Conservation (phyloP, 2,113 vertebrate genomes). For the Lophius piscatorius region DNA sequence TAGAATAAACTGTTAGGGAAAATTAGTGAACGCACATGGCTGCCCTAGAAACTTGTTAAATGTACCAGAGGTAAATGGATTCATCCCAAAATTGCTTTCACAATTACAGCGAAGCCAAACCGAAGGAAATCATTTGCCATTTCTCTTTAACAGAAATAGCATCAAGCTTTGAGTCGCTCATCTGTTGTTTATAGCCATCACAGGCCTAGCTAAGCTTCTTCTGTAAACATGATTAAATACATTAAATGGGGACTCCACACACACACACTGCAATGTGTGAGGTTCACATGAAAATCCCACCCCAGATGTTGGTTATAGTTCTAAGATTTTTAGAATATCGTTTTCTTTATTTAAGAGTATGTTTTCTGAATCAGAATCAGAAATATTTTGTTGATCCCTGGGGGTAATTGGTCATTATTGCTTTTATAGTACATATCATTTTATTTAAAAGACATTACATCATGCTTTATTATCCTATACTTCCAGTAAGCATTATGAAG, state of each 20-base stretch:
- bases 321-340: constrained; percentile 3
- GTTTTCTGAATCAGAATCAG: too few relatives aligned
- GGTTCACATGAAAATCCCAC: constrained; percentile 22
- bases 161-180: constrained; percentile 63
- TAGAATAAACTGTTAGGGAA: constrained; percentile 39
- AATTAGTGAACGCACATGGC: constrained; percentile 56
- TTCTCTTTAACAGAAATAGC: constrained; percentile 73
- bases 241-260: constrained; percentile 45
- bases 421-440: too few relatives aligned
- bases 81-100: constrained; percentile 75
- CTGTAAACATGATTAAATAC: constrained; percentile 71
- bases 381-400: too few relatives aligned
- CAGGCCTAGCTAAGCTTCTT: constrained; percentile 57
- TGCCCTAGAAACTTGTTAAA: constrained; percentile 73
- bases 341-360: background rate
- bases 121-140: constrained; percentile 70
- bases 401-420: too few relatives aligned
- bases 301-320: constrained; percentile 16
- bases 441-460: too few relatives aligned
- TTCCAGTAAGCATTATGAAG: too few relatives aligned
- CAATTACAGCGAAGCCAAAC: constrained; percentile 76
- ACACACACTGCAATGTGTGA: constrained; percentile 32
- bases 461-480: too few relatives aligned
- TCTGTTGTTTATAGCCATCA: constrained; percentile 59
- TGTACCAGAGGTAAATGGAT: constrained; percentile 72